These are phyloP conservation scores for Lampris incognitus DNA, from an alignment of 2,113 vertebrate genomes.

Conservation along the genomic window DNA sequence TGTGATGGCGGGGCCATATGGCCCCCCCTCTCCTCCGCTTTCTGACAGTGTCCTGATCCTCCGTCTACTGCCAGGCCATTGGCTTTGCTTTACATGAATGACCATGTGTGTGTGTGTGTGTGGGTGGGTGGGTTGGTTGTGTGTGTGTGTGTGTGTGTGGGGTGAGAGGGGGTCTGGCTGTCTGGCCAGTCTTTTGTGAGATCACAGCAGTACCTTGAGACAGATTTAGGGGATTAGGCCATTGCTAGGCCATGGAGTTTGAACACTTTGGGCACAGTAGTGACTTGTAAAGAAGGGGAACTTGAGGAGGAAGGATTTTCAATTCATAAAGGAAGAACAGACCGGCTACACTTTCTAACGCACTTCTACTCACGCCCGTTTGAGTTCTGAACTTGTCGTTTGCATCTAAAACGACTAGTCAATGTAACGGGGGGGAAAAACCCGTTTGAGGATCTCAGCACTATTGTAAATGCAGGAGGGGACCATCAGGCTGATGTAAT, in stretches of 20 bases:
- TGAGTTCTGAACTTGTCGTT: too few relatives aligned
- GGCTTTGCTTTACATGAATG: not conserved
- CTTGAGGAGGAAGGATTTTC: not conserved
- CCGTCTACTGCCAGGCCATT: not conserved
- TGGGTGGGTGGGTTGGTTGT: not conserved
- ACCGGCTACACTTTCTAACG: too few relatives aligned
- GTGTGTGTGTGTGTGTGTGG: not conserved
- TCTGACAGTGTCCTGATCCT: not conserved
- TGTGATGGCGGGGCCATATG: constrained; percentile 52
- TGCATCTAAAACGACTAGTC: too few relatives aligned
- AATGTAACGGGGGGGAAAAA: too few relatives aligned
- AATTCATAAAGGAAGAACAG: not conserved
- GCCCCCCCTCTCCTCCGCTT: constrained; percentile 27
- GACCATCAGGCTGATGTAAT: too few relatives aligned
- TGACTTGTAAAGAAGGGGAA: not conserved
- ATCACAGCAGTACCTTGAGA: constrained; percentile 30
- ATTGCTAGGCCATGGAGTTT: constrained; percentile 26
- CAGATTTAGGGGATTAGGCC: constrained; percentile 63
- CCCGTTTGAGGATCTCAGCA: too few relatives aligned
- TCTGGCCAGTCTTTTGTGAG: constrained; percentile 21
- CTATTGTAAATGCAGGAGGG: too few relatives aligned
- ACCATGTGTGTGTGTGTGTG: constrained; percentile 1
- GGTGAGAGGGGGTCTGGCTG: not conserved
- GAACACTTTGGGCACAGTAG: not conserved
- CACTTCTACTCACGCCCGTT: too few relatives aligned